Conservation (phyloP, 1,140 invertebrate species). For the Drosophila suzukii region DNA sequence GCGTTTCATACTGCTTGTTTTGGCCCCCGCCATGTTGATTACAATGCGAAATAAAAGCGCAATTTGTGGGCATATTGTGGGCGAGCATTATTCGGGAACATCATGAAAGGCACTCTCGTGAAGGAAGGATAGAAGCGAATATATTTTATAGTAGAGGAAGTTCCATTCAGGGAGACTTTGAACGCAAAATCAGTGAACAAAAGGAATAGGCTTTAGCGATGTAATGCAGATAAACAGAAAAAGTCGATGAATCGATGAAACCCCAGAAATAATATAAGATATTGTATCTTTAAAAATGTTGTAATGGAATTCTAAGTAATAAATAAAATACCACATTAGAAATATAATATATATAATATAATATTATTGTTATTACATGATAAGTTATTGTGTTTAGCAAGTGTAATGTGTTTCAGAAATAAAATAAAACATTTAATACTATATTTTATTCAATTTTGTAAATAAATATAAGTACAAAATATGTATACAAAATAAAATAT, state of each 20-base stretch:
- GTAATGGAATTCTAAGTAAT: too few species aligned
- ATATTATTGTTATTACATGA: too few species aligned
- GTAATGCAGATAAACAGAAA: neutral
- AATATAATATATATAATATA: too few species aligned
- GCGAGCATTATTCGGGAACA: conserved; percentile 32
- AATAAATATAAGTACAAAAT: too few species aligned
- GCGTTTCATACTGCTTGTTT: conserved; percentile 49
- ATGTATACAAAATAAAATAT: too few species aligned
- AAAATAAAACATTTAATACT: too few species aligned
- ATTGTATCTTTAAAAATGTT: neutral
- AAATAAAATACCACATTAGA: too few species aligned
- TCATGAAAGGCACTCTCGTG: conserved; percentile 19
- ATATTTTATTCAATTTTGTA: too few species aligned
- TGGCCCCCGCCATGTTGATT: conserved; percentile 45
- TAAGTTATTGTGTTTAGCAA: too few species aligned
- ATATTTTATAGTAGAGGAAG: neutral
- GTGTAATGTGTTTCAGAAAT: too few species aligned
- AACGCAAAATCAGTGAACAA: neutral
- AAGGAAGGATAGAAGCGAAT: conserved; percentile 5
- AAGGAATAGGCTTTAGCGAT: neutral
- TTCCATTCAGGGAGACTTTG: neutral
- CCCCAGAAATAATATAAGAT: neutral
- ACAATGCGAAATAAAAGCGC: conserved; percentile 67
- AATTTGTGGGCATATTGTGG: conserved; percentile 72
- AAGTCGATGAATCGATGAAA: neutral